Evolutionary conservation across 2,113 vertebrate genomes (phyloP), one percentile per base, ranked within the genome.

Genomic region (Sapajus apella): DNA sequence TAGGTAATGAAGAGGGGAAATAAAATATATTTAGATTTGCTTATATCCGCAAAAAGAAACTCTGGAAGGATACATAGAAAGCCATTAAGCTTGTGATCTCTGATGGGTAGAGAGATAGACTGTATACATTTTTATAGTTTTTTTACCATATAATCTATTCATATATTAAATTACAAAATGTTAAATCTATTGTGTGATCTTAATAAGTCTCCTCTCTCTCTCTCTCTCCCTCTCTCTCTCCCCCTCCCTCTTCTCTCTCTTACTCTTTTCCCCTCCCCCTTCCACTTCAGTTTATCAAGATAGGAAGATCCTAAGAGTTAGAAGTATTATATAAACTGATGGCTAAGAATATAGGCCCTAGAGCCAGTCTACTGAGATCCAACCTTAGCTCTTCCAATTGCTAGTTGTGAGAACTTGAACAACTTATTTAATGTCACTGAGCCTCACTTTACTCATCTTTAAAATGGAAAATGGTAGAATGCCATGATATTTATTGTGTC

Each of bases 381-480:
- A 83, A 87, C 50, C 23, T 56, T 47, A 55, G 35, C n/a, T 93
- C 56, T 93, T 6, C n/a, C 21, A 66, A 27, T 35, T 94, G 58
- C n/a, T 94, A 68, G 5, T 75, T 87, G 43, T 68, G 40, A 94
- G 56, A 77, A 58, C 56, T 70, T 58, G 43, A 43, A 43, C n/a
- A 91, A 93, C 50, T 85, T 89, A 56, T 55, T 89, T 86, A 82
- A 82, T 80, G 47, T 61, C 81, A 85, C 90, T 64, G 13, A 92
- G 13, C 32, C 17, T 92, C 43, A 68, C 27, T 52, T 94, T 95
- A 83, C 58, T 94, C 37, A 96, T 61, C 18, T 87, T 94, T 92
- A 83, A 94, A 95, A 40, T 4, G 23, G 25, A 91, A 18, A 87
- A 90, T 84, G 9, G 16, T 76, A 66, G 75, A 94, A 76, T 81